These are phyloP conservation scores for Drosophila recens DNA, from an alignment of 2,888 invertebrate species.

Conservation along the genomic window DNA sequence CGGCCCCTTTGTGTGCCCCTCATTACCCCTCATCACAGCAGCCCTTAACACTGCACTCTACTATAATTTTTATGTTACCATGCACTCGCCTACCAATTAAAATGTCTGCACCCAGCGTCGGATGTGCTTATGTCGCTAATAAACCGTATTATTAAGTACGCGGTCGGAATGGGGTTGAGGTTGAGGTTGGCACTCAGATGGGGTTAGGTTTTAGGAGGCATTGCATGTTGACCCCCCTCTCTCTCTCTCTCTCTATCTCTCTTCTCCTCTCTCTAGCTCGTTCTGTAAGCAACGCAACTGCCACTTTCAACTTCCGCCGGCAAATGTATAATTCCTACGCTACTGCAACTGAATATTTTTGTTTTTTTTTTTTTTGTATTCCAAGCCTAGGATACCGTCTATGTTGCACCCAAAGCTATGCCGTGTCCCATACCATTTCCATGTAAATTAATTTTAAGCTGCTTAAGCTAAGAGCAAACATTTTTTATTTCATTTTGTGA, in stretches of 20 bases:
- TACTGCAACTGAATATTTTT: conserved; percentile 57
- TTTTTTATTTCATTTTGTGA: conserved; percentile 69
- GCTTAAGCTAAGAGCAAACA: conserved; percentile 72
- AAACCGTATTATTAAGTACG: conserved; percentile 82
- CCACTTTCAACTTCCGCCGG: conserved; percentile 80
- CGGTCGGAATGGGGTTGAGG: conserved; percentile 42
- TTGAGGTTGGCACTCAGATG: background rate
- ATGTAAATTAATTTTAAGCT: conserved; percentile 81
- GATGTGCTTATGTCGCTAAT: conserved; percentile 82
- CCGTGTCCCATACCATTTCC: conserved; percentile 15
- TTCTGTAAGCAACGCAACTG: conserved; percentile 57
- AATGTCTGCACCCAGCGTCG: conserved; percentile 79
- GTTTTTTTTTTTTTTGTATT: conserved; percentile 14
- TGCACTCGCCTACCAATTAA: conserved; percentile 82
- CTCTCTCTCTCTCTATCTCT: conserved; percentile 21
- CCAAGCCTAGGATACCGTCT: conserved; percentile 12
- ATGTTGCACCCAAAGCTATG: conserved; percentile 2
- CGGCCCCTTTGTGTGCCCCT: background rate
- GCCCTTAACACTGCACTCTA: conserved; percentile 55
- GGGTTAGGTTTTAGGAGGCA: conserved; percentile 44
- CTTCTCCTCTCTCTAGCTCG: conserved; percentile 5
- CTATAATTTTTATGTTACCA: conserved; percentile 82
- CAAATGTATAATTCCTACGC: conserved; percentile 81
- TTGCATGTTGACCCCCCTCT: conserved; percentile 44
- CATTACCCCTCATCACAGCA: conserved; percentile 2